Evolutionary conservation across 2,888 invertebrate species (phyloP).

Genomic region (Xestia sexstrigata): DNA sequence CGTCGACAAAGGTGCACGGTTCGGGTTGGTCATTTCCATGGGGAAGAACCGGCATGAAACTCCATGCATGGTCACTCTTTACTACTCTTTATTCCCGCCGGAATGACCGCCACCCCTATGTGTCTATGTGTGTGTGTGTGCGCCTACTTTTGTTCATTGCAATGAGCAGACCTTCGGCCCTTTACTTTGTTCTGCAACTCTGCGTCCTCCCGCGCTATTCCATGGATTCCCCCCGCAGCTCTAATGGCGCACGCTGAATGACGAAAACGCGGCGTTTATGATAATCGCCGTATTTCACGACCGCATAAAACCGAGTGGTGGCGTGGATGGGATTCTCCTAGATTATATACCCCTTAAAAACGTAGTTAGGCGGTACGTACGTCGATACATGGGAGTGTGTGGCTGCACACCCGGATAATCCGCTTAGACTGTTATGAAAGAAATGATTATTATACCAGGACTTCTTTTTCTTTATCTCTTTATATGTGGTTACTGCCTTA

Average conservation of each 20-base stretch:
- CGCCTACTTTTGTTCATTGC: background rate
- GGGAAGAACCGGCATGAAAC: no score
- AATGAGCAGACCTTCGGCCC: constrained; percentile 11
- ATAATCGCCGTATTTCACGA: constrained; percentile 85
- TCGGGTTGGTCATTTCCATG: no score
- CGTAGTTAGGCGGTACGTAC: constrained; percentile 61
- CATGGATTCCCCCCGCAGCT: constrained; percentile 57
- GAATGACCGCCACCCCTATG: no score
- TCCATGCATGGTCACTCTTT: no score
- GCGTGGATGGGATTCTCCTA: constrained; percentile 75
- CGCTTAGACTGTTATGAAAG: background rate
- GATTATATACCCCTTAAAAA: constrained; percentile 69
- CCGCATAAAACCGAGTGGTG: constrained; percentile 78
- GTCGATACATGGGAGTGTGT: constrained; percentile 31
- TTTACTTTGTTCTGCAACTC: background rate
- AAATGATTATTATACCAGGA: background rate
- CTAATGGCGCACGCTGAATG: constrained; percentile 80
- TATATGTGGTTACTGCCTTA: no score
- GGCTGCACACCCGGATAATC: background rate
- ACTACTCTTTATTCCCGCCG: no score
- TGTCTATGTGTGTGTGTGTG: background rate
- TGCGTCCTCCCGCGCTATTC: constrained; percentile 47
- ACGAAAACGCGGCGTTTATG: constrained; percentile 86
- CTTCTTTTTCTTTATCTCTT: no score
- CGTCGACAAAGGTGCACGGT: no score